Evolutionary conservation across 2,888 invertebrate genomes (phyloP).

Genomic region (Zhuqinia jingwanae): DNA sequence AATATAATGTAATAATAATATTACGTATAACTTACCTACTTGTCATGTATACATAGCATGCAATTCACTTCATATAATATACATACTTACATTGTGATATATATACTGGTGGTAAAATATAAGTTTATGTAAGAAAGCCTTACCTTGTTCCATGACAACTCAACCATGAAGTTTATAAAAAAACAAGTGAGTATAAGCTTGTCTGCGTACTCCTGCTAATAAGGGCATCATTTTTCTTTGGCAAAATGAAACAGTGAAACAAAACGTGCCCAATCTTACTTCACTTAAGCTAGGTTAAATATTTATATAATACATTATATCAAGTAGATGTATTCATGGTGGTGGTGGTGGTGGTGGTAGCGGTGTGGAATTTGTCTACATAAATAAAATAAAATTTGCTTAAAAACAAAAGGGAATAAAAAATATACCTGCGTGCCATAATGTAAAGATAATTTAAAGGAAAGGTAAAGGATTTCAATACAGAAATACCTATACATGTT

Average conservation of each 20-base stretch:
- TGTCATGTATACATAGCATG: too few species aligned
- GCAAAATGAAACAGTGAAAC: not conserved
- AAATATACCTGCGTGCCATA: not conserved
- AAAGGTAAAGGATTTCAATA: too few species aligned
- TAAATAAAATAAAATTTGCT: too few species aligned
- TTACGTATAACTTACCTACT: too few species aligned
- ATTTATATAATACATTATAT: too few species aligned
- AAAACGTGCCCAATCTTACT: not conserved
- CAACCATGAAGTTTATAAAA: slow-evolving; percentile 38
- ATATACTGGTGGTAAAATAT: too few species aligned
- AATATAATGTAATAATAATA: not conserved
- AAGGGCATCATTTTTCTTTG: not conserved
- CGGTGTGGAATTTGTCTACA: too few species aligned
- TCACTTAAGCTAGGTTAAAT: not conserved
- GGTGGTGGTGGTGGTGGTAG: too few species aligned
- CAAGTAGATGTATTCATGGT: too few species aligned
- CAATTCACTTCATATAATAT: too few species aligned
- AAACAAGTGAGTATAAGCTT: slow-evolving; percentile 10
- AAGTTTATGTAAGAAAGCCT: slow-evolving; percentile 21
- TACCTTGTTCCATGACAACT: slow-evolving; percentile 48
- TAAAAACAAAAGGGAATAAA: too few species aligned
- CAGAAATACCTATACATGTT: too few species aligned
- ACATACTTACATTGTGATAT: slow-evolving; percentile 2
- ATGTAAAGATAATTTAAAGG: not conserved
- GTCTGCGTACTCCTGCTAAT: not conserved